Evolutionary conservation across 2,113 vertebrate species (phyloP), one percentile per base, ranked within the genome.

Genomic region (human): DNA sequence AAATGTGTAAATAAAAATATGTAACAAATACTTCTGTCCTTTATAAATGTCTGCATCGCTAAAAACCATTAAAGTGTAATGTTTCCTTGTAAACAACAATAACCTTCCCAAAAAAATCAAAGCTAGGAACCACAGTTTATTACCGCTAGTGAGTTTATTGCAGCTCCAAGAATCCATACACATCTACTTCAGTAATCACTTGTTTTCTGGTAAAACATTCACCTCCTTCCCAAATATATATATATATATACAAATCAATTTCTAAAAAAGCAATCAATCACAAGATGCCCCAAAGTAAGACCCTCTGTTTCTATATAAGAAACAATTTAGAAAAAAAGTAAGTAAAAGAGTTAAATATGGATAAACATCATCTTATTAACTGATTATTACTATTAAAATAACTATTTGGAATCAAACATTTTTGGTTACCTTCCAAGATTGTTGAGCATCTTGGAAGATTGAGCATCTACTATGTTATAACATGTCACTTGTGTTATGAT

Each of bases 1-100:
- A 86, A 97, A 96, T 84, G 45, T 89, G 72, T 93, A 85, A 96
- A 94, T 95, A 82, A 95, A 97, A 93, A 95, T 70, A 89, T 55
- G 59, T 93, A 84, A 92, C 83, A 89, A 94, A 92, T 90, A 94
- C 80, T 95, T 93, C 43, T 75, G 40, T 55, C 32, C 40, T 89
- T 92, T 96, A n/a, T 88, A 93, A 97, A 94, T 81, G 86, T 45
- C 43, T 72, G 22, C 50, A 96, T 50, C 40, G 81, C 40, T 96
- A 86, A 92, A 96, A 95, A 50, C 3, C 32, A 93, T 61, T 93
- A 96, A 92, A 80, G 22, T 84, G 32, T 93, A 50, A 93, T 94
- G 45, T 66, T 89, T 96, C 38, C 75, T 97, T 94, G 73, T 93
- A 96, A 97, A 93, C 16, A 90, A 38, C 16, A 82, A 91, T 75